Percentiles rank a stretch among this genome's conserved stretches.
These are phyloP conservation scores for Halocynthia roretzi DNA, from an alignment of 23 tunicate genomes.

Conservation along the genomic window DNA sequence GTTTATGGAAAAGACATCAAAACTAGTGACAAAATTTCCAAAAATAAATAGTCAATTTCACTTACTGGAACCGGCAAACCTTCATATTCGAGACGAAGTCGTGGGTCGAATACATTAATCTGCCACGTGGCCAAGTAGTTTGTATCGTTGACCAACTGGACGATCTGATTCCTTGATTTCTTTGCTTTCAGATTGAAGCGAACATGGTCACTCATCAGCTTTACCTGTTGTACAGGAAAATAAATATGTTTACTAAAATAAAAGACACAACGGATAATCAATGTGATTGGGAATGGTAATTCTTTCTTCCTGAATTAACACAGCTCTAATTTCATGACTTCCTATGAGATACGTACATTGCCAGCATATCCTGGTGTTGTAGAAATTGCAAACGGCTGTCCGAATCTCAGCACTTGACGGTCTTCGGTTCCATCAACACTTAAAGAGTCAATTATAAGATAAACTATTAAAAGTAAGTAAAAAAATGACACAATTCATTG, in stretches of 20 bases:
- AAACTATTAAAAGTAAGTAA: not conserved
- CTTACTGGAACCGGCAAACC: slow-evolving; percentile 93
- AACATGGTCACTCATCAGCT: slow-evolving; percentile 82
- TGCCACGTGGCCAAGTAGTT: slow-evolving; percentile 89
- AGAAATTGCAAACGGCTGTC: slow-evolving; percentile 89
- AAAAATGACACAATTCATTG: not conserved
- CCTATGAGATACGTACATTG: slow-evolving; percentile 35
- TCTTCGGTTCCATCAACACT: slow-evolving; percentile 86
- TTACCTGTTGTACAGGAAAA: slow-evolving; percentile 31
- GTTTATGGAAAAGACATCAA: not conserved
- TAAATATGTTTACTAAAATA: not conserved
- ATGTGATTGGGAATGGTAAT: not conserved
- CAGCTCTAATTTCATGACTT: not conserved
- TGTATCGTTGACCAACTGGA: slow-evolving; percentile 60
- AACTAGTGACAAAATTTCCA: not conserved
- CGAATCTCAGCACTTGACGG: slow-evolving; percentile 64
- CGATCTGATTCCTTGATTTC: slow-evolving; percentile 70
- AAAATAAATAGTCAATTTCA: not conserved
- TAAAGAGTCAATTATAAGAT: not conserved
- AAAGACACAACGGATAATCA: not conserved
- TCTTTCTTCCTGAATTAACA: not conserved
- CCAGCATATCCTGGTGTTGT: slow-evolving; percentile 77
- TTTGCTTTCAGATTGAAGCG: slow-evolving; percentile 80
- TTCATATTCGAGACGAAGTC: slow-evolving; percentile 68
- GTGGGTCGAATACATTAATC: slow-evolving; percentile 63